phyloP scores from a whole-genome alignment of 2,113 vertebrate genomes.

The Sitta europaea region DNA sequence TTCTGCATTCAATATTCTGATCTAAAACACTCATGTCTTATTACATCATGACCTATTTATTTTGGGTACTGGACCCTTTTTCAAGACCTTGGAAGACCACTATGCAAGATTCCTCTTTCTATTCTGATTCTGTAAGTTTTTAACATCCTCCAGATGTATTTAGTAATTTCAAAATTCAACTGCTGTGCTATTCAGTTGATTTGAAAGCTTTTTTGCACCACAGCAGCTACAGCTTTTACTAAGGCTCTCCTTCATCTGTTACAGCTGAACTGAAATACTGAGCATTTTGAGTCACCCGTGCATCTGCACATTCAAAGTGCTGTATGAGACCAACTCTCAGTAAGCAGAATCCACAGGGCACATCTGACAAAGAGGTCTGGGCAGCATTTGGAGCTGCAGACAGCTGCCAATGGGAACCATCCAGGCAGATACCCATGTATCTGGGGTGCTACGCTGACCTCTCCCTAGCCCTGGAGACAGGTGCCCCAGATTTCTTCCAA shows the following conservation, averaged over 20 bases:
- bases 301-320: neutral
- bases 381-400: neutral
- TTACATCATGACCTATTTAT: neutral
- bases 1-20: neutral
- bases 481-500: neutral
- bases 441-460: neutral
- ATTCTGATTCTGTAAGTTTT: neutral
- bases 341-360: neutral
- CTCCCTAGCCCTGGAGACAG: neutral
- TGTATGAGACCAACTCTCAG: neutral
- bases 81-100: neutral
- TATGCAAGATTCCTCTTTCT: neutral
- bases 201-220: neutral
- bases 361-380: neutral
- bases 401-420: neutral
- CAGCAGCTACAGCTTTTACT: neutral
- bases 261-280: neutral
- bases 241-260: neutral
- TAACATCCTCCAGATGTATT: neutral
- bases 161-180: neutral
- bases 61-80: neutral
- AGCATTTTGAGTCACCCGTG: neutral
- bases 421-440: accelerated
- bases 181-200: neutral
- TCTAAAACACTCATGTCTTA: neutral